phyloP scores from a whole-genome alignment of 2,113 vertebrate genomes.

The Bubo bubo region DNA sequence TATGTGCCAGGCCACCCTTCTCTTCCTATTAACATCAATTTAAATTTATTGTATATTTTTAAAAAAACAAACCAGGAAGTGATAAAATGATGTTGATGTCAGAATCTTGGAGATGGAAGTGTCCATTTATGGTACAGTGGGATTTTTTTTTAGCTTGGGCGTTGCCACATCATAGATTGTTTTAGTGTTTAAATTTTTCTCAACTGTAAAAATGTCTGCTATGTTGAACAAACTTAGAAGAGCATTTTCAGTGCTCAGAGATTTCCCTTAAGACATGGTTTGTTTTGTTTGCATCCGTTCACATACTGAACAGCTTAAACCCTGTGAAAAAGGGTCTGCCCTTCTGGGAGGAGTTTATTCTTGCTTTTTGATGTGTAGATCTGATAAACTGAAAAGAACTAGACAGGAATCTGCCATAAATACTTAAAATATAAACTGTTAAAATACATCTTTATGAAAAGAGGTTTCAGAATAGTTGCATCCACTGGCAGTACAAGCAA shows the following conservation, averaged over 20 bases:
- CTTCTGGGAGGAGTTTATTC: constrained; percentile 19
- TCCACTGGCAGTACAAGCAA: neutral
- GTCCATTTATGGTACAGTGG: constrained; percentile 3
- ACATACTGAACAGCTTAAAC: constrained; percentile 16
- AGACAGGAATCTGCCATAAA: neutral
- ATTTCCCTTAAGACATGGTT: constrained; percentile 7
- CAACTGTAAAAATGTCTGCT: constrained; percentile 31
- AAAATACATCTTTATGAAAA: neutral
- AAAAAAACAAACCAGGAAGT: neutral
- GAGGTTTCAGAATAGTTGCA: neutral
- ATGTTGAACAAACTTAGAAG: constrained; percentile 42
- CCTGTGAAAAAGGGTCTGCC: neutral
- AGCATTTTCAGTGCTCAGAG: neutral
- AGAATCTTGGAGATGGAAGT: neutral
- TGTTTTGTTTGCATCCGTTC: constrained; percentile 20
- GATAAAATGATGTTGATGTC: neutral
- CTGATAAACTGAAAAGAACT: constrained; percentile 29
- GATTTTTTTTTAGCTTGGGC: neutral
- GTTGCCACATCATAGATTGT: neutral
- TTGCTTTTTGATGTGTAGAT: constrained; percentile 22
- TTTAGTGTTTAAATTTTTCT: constrained; percentile 38
- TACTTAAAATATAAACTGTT: neutral
- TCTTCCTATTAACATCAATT: neutral
- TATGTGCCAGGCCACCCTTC: neutral
- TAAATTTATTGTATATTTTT: neutral